These are phyloP conservation scores for Schizotus pectinicornis DNA, from an alignment of 2,888 invertebrate species.

Conservation along the genomic window DNA sequence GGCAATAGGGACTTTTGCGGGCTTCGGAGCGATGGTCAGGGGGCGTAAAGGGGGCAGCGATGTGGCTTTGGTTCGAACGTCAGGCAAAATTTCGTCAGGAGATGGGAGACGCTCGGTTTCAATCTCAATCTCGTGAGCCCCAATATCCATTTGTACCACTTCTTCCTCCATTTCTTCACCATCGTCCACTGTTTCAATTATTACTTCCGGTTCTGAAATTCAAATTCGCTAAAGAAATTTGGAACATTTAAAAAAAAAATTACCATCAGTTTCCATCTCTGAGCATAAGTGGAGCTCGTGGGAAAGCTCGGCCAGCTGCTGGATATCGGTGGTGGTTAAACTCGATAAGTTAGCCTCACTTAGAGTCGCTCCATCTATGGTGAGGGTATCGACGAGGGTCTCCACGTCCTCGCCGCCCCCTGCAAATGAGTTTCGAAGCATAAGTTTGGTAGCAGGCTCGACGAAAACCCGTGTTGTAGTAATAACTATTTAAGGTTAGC, in stretches of 20 bases:
- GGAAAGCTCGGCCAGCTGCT: constrained; percentile 51
- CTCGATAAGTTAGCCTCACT: constrained; percentile 43
- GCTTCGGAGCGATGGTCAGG: constrained; percentile 52
- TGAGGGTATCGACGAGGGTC: constrained; percentile 45
- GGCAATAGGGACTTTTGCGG: constrained; percentile 51
- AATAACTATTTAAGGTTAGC: too few relatives aligned
- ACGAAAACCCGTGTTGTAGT: neutral
- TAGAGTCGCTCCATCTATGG: constrained; percentile 44
- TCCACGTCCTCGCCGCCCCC: constrained; percentile 45
- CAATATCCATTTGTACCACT: constrained; percentile 48
- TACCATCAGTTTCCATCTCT: constrained; percentile 52
- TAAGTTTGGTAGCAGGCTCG: neutral
- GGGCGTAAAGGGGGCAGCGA: constrained; percentile 49
- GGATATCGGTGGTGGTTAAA: constrained; percentile 47
- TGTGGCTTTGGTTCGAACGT: constrained; percentile 41
- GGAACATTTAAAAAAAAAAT: neutral
- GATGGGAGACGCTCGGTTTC: constrained; percentile 48
- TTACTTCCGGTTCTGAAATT: constrained; percentile 40
- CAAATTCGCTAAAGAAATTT: constrained; percentile 1
- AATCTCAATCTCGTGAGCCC: constrained; percentile 51
- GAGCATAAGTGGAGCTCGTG: constrained; percentile 49
- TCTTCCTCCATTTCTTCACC: constrained; percentile 47
- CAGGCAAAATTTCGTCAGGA: constrained; percentile 48
- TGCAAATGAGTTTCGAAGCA: constrained; percentile 27
- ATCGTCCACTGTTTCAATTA: constrained; percentile 40